phyloP scores from a whole-genome alignment of 2,797 vertebrate genomes.

The Crocodylus rhombifer region DNA sequence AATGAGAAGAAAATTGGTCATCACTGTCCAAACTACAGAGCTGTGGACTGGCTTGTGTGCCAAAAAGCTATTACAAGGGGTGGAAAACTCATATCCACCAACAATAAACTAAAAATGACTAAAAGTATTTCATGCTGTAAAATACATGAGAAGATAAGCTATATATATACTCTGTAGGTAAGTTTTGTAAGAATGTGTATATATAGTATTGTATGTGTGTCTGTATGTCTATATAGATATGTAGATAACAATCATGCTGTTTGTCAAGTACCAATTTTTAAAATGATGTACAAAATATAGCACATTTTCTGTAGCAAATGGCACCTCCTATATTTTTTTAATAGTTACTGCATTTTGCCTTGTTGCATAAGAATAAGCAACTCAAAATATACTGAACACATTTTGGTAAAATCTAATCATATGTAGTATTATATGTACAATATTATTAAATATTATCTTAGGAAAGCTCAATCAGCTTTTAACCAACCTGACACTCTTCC shows the following conservation, averaged over 20 bases:
- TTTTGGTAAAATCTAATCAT: background rate
- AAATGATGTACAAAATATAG: background rate
- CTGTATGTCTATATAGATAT: background rate
- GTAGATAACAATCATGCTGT: background rate
- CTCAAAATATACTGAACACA: background rate
- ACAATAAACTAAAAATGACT: background rate
- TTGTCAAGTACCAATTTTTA: background rate
- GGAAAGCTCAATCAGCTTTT: constrained; percentile 61
- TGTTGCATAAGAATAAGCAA: too few species aligned
- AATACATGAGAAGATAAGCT: background rate
- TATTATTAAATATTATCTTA: constrained; percentile 29
- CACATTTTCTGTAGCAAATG: background rate
- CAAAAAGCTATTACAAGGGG: background rate
- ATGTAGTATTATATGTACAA: background rate
- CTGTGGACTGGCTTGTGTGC: background rate
- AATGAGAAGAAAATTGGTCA: background rate
- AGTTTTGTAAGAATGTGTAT: background rate
- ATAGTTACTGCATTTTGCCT: too few species aligned
- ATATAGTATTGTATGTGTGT: background rate
- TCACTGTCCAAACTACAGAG: background rate
- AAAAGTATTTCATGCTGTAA: background rate
- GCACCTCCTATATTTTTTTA: background rate
- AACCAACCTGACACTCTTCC: constrained; percentile 79
- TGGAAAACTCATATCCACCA: background rate
- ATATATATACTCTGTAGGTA: fast-evolving